Percentiles rank a stretch among this genome's conserved stretches.
phyloP scores from a whole-genome alignment of 2,797 vertebrate genomes.

The Sebastes aleutianus region DNA sequence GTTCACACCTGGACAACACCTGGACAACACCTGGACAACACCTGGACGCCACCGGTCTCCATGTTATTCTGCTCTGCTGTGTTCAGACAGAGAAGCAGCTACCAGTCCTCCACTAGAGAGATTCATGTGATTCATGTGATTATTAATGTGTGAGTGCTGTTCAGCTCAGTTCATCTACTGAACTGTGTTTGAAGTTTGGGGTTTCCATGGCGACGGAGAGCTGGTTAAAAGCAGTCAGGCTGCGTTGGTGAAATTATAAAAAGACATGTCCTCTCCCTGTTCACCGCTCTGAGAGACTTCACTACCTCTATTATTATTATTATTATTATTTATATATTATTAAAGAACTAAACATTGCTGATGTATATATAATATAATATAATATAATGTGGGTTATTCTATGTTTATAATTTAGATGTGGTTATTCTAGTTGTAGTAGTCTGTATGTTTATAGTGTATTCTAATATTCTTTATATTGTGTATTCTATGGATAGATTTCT shows the following conservation, averaged over 20 bases:
- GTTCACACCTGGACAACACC: neutral
- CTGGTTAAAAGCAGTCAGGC: neutral
- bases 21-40: neutral
- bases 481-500: too few relatives aligned
- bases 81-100: neutral
- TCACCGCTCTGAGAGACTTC: too few relatives aligned
- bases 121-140: neutral
- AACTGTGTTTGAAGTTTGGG: neutral
- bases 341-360: too few relatives aligned
- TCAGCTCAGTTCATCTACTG: neutral
- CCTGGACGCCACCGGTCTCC: neutral
- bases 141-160: neutral
- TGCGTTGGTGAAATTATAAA: neutral
- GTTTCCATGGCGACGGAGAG: slow-evolving; percentile 7
- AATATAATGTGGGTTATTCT: too few relatives aligned
- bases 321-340: too few relatives aligned
- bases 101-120: neutral
- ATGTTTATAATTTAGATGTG: too few relatives aligned
- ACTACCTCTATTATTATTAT: too few relatives aligned
- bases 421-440: too few relatives aligned
- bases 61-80: neutral
- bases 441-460: too few relatives aligned
- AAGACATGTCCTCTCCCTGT: neutral
- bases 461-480: too few relatives aligned
- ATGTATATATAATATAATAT: too few relatives aligned